Conservation (phyloP, 2,888 invertebrate genomes). For the Hymenopus coronatus region DNA sequence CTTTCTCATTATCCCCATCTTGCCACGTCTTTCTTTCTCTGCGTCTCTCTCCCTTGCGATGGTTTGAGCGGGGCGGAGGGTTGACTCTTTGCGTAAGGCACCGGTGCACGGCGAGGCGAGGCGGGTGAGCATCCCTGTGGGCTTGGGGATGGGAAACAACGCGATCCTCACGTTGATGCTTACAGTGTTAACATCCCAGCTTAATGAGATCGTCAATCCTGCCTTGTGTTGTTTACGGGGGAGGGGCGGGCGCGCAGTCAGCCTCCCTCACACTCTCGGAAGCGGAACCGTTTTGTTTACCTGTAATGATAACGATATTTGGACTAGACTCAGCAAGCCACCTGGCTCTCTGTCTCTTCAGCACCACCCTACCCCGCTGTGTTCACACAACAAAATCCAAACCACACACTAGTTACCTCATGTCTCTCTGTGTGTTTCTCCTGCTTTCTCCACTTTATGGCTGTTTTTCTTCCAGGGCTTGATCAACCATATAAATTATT, state of each 20-base stretch:
- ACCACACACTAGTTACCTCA: not conserved
- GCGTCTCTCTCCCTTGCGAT: not conserved
- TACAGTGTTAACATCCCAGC: constrained; percentile 26
- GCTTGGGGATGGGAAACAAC: not conserved
- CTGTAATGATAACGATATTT: constrained; percentile 31
- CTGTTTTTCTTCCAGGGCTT: not conserved
- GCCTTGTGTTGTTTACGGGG: constrained; percentile 32
- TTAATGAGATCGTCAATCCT: constrained; percentile 35
- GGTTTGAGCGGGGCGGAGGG: not conserved
- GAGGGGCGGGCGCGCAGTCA: not conserved
- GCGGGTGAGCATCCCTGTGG: not conserved
- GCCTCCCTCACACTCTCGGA: not conserved
- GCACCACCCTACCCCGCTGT: not conserved
- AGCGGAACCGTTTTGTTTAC: constrained; percentile 29
- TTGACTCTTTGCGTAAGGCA: not conserved
- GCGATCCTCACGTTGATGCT: constrained; percentile 18
- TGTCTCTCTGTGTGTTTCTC: not conserved
- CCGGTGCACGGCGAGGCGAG: not conserved
- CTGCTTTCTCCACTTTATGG: not conserved
- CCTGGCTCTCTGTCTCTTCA: not conserved
- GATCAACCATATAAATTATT: not conserved
- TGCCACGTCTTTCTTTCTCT: not conserved
- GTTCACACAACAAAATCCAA: not conserved
- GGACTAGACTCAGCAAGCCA: constrained; percentile 14
- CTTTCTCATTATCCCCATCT: constrained; percentile 31